Conservation (phyloP, 2,888 invertebrate genomes). For the Dendrolimus pini region DNA sequence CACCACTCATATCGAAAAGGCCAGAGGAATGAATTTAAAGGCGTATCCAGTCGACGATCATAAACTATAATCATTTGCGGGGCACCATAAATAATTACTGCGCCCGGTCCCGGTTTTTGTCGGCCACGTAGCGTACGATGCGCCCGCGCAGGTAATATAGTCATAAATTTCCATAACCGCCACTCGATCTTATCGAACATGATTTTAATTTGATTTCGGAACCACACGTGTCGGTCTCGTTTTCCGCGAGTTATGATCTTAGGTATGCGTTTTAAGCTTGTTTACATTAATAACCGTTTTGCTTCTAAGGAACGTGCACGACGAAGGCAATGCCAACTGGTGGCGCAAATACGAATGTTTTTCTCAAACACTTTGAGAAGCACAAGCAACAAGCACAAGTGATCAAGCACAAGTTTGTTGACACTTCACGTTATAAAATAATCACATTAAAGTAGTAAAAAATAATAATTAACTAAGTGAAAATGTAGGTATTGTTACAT, state of each 20-base stretch:
- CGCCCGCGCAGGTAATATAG: conserved; percentile 75
- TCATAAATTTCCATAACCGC: conserved; percentile 77
- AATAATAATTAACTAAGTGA: no score
- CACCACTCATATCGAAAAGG: conserved; percentile 14
- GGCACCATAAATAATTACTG: conserved; percentile 71
- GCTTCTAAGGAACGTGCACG: no score
- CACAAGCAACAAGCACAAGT: no score
- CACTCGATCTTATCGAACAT: conserved; percentile 77
- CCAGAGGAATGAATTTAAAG: conserved; percentile 40
- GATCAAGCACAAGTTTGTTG: no score
- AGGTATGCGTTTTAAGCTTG: conserved; percentile 30
- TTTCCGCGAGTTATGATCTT: conserved; percentile 62
- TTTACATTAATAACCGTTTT: background rate
- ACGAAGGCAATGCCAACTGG: no score
- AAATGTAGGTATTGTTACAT: no score
- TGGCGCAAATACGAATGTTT: no score
- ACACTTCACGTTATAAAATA: no score
- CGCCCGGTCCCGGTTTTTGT: conserved; percentile 66
- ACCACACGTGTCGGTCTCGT: conserved; percentile 71
- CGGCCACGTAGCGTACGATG: conserved; percentile 39
- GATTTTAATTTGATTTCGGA: conserved; percentile 76
- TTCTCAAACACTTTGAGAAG: no score
- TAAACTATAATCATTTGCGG: conserved; percentile 73
- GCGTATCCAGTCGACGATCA: conserved; percentile 62
- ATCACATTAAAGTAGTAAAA: no score